phyloP scores from a whole-genome alignment of 2,888 invertebrate species.

The Meiosimyza platycephala region DNA sequence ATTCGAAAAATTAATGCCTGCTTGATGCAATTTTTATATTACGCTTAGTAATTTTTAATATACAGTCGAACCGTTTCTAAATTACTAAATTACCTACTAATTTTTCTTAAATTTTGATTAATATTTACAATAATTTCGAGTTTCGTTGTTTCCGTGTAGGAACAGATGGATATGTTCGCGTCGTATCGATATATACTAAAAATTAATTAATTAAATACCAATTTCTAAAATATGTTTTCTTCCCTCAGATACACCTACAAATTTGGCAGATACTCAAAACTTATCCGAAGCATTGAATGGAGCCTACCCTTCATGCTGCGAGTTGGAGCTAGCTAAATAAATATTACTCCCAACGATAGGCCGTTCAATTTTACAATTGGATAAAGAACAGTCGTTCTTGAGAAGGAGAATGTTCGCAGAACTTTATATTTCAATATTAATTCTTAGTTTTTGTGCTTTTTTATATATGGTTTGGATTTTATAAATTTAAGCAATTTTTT shows the following conservation, averaged over 20 bases:
- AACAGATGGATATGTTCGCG: conserved; percentile 36
- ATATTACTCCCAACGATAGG: conserved; percentile 36
- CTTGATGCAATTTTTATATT: too few species aligned
- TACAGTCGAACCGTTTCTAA: too few species aligned
- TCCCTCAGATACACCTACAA: conserved; percentile 19
- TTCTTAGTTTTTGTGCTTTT: too few species aligned
- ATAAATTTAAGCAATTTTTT: too few species aligned
- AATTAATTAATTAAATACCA: conserved; percentile 33
- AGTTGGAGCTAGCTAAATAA: conserved; percentile 34
- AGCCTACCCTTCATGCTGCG: conserved; percentile 15
- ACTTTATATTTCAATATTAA: too few species aligned
- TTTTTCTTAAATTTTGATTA: too few species aligned
- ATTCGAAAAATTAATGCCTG: too few species aligned
- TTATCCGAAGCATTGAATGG: background rate
- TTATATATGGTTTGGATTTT: too few species aligned
- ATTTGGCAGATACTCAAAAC: background rate
- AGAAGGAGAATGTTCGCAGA: conserved; percentile 31
- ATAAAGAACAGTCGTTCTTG: conserved; percentile 36
- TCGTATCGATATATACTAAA: conserved; percentile 29
- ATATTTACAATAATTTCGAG: too few species aligned
- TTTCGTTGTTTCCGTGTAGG: too few species aligned
- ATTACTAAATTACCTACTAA: too few species aligned
- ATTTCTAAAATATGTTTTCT: conserved; percentile 39
- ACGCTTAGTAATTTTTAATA: too few species aligned
- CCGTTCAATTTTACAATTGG: background rate